A percentile compares a stretch with the other conserved stretches of the same genome.
phyloP scores from a whole-genome alignment of 2,888 invertebrate genomes.

The Allolobophora icterica region DNA sequence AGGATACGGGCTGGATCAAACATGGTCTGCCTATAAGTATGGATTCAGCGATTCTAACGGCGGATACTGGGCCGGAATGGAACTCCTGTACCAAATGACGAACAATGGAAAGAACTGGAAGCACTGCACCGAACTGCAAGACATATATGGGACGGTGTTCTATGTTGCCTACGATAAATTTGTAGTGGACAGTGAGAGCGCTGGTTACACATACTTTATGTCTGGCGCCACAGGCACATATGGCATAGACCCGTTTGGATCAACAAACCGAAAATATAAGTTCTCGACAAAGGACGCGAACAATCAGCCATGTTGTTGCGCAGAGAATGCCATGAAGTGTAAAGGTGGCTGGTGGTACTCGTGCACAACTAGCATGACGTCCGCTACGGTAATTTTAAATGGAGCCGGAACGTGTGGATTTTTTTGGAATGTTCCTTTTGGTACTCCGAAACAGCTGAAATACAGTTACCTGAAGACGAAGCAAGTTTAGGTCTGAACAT shows the following conservation, averaged over 20 bases:
- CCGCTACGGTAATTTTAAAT: not conserved
- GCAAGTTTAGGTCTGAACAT: not conserved
- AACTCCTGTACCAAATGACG: not conserved
- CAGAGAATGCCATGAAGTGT: not conserved
- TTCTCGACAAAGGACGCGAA: not conserved
- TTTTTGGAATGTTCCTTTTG: not conserved
- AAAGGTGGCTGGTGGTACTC: constrained; percentile 14
- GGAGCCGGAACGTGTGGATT: not conserved
- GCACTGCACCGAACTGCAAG: not conserved
- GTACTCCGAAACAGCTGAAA: not conserved
- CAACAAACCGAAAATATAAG: not conserved
- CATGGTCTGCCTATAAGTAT: not conserved
- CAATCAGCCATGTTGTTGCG: constrained; percentile 9
- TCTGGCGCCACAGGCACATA: not conserved
- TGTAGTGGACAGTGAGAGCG: not conserved
- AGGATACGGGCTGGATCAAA: constrained; percentile 13
- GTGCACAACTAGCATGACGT: not conserved
- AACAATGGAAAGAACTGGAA: constrained; percentile 19
- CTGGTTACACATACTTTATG: not conserved
- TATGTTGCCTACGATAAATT: not conserved
- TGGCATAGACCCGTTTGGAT: not conserved
- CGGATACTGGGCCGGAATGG: not conserved
- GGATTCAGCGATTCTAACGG: constrained; percentile 11
- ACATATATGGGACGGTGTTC: not conserved
- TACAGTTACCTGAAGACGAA: not conserved